Evolutionary conservation across 1,140 invertebrate species (phyloP), one percentile per base, ranked within the genome.

Genomic region (Drosophila guanche): DNA sequence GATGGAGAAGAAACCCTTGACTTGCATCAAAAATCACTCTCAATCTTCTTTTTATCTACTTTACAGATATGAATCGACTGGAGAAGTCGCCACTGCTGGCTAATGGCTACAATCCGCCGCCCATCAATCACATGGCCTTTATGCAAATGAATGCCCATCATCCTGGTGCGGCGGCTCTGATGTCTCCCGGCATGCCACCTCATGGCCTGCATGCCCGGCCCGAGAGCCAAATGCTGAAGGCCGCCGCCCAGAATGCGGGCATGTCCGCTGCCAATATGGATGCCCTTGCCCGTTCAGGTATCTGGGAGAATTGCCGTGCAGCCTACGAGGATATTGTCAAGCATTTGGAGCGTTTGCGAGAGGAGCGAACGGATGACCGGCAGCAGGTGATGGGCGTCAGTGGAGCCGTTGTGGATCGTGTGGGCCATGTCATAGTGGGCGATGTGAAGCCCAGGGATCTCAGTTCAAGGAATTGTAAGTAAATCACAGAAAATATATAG

Each of bases 41-140:
- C 7, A 20, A 20, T 20, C 16, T 41, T 69, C n/a, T 89, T 23
- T 90, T 51, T 94, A 94, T 42, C 5, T 25, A 16, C 33, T 20
- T 27, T 27, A 1, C 59, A 96, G 95, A 97, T 93, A 96, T 97
- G 91, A 95, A 95, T 47, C 93, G 96, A 67, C 92, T 97, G 94
- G 97, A 98, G 91, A 98, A 98, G 92, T 97, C 96, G 23, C 97
- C 97, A 16, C 93, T 98, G 5, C 92, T 98, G 54, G 96, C 97
- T 37, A 98, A 98, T 90, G 97, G 97, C 37, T 98, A 98, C 93
- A 98, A 98, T 92, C 97, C 97, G 73, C 96, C 96, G 56, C 97
- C 97, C 46, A 97, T 97, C 74, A 96, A 96, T 85, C 97, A 97
- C 78, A 97, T 98, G 95, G 95, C 95, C 89, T 97, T 96, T 92